Conservation (phyloP, 2,113 vertebrate genomes). For the Macroglossus sobrinus region DNA sequence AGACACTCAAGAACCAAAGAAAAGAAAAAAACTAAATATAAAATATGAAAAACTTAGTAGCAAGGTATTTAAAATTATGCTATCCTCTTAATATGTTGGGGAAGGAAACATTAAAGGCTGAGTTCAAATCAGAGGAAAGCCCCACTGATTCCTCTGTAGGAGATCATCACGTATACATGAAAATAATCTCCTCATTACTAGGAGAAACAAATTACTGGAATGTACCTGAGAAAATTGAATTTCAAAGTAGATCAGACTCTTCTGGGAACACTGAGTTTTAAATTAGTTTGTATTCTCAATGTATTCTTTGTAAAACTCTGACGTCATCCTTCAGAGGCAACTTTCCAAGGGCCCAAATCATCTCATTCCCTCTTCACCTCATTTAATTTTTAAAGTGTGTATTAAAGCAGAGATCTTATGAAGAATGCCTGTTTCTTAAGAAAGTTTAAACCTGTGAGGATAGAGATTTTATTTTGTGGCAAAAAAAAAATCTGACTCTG, state of each 20-base stretch:
- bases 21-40: not conserved
- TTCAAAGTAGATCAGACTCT: not conserved
- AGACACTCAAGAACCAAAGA: not conserved
- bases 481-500: not conserved
- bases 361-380: not conserved
- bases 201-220: slow-evolving; percentile 15
- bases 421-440: not conserved
- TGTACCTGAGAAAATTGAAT: not conserved
- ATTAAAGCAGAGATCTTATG: not conserved
- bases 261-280: slow-evolving; percentile 42
- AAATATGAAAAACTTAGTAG: not conserved
- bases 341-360: not conserved
- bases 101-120: not conserved
- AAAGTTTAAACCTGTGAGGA: not conserved
- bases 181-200: slow-evolving; percentile 26
- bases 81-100: not conserved
- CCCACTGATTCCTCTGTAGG: not conserved
- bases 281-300: not conserved
- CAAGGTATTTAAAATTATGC: not conserved
- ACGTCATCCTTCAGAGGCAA: not conserved
- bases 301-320: slow-evolving; percentile 45
- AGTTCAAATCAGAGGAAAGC: not conserved
- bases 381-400: not conserved
- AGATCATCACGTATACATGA: not conserved
- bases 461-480: not conserved